Evolutionary conservation across 2,888 invertebrate genomes (phyloP), one percentile per base, ranked within the genome.

Genomic region (Pelosia muscerda): DNA sequence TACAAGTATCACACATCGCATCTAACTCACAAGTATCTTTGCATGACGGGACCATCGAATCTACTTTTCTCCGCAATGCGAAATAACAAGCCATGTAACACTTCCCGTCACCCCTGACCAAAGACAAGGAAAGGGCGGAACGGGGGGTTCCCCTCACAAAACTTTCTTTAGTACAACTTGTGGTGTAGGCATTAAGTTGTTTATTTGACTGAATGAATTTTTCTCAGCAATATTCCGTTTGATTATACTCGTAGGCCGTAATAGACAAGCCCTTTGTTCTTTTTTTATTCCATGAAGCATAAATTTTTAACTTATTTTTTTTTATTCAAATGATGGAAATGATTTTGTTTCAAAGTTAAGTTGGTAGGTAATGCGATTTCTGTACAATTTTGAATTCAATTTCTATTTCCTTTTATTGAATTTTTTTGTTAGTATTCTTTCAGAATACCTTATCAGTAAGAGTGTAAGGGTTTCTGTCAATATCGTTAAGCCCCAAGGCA

Each of bases 121-220:
- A 65, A 70, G 75, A 86, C 86, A 86, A 63, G 69, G 78, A 85
- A 86, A 85, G 77, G 86, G 87, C 86, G 85, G 73, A 73, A 38
- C 79, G 60, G 59, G 28, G 58, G 59, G 28, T 60, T 49, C 55
- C 19, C 54, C 25, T 60, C 26, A 38, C n/a, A 53, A 72, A 72
- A n/a, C n/a, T n/a, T n/a, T n/a, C 59, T 68, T 68, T 25, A 10
- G 26, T 60, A 66, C 64, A 65, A 68, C 63, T 68, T 63, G 66
- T 65, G 73, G 65, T 66, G 38, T 54, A 57, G 23, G 69, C 71
- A 71, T 69, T 64, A 70, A 73, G 34, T 73, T 75, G 78, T 80
- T 80, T 78, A 78, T 78, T 78, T 71, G 69, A 62, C 53, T 71
- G 68, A 65, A 80, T 80, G 76, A 75, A 68, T 80, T 75, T 62